phyloP scores from a whole-genome alignment of 2,797 vertebrate genomes.

The Parotocinclus haroldoi region DNA sequence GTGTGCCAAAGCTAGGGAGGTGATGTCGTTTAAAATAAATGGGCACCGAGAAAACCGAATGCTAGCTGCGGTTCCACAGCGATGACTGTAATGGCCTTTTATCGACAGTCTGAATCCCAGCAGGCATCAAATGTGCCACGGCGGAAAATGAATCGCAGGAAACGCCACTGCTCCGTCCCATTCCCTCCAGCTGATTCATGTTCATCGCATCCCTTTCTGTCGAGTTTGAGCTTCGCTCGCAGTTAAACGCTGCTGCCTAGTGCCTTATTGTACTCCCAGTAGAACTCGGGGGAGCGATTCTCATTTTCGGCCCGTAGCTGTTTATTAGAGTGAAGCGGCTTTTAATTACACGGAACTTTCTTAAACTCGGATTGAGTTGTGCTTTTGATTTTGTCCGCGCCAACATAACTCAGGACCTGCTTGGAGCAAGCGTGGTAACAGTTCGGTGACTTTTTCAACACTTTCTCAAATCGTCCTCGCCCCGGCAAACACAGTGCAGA shows the following conservation, averaged over 20 bases:
- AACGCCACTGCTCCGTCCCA: slow-evolving; percentile 29
- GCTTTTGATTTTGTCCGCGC: no score
- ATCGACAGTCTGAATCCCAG: slow-evolving; percentile 68
- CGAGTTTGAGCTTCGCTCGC: slow-evolving; percentile 7
- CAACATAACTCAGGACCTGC: no score
- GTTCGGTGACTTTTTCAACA: no score
- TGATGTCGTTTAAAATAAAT: slow-evolving; percentile 64
- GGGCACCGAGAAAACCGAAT: slow-evolving; percentile 53
- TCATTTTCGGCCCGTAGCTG: background rate
- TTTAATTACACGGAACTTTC: no score
- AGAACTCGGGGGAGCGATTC: background rate
- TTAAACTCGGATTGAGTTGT: no score
- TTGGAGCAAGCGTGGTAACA: no score
- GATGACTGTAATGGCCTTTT: slow-evolving; percentile 58
- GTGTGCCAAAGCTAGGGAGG: slow-evolving; percentile 38
- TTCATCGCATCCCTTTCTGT: background rate
- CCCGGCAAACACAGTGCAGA: no score
- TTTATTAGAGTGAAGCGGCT: background rate
- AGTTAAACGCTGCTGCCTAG: slow-evolving; percentile 3
- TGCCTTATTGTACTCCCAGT: background rate
- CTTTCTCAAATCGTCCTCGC: no score
- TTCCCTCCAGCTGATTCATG: slow-evolving; percentile 2
- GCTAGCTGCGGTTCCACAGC: slow-evolving; percentile 55
- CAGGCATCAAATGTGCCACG: slow-evolving; percentile 61
- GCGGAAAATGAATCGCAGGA: slow-evolving; percentile 61